Evolutionary conservation across 1,140 invertebrate species (phyloP).

Genomic region (Nylanderia fulva): DNA sequence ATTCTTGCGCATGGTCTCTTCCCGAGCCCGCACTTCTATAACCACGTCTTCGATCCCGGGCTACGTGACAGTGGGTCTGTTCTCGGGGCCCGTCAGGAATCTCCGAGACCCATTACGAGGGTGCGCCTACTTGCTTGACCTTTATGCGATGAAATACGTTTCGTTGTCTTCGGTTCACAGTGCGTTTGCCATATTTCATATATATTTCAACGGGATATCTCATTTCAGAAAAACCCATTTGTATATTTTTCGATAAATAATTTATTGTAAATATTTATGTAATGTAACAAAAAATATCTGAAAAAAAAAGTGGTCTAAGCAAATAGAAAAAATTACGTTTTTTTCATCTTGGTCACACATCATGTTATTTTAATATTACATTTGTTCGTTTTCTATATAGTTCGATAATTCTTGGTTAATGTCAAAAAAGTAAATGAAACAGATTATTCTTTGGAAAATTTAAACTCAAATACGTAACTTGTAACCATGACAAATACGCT

Average conservation of each 20-base stretch:
- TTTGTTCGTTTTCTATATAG: not conserved
- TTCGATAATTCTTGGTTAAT: no score
- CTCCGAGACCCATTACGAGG: conserved; percentile 72
- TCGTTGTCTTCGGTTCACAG: conserved; percentile 58
- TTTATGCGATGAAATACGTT: conserved; percentile 74
- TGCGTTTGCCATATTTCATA: conserved; percentile 17
- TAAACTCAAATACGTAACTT: conserved; percentile 30
- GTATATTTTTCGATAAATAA: not conserved
- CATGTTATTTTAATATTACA: conserved; percentile 4
- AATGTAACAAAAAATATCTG: not conserved
- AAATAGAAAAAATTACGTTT: conserved; percentile 2
- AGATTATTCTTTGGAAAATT: conserved; percentile 52
- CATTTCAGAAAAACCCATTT: not conserved
- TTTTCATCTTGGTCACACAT: not conserved
- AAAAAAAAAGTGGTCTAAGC: not conserved
- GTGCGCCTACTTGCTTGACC: conserved; percentile 74
- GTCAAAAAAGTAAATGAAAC: not conserved
- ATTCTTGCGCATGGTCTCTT: conserved; percentile 55
- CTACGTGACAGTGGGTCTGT: conserved; percentile 71
- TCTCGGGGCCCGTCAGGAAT: conserved; percentile 74
- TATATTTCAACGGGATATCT: conserved; percentile 17
- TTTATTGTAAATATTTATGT: not conserved
- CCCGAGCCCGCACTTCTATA: conserved; percentile 60
- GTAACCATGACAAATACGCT: conserved; percentile 64
- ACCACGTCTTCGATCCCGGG: conserved; percentile 65